phyloP scores from a whole-genome alignment of 1,140 invertebrate species.

The Drosophila santomea region DNA sequence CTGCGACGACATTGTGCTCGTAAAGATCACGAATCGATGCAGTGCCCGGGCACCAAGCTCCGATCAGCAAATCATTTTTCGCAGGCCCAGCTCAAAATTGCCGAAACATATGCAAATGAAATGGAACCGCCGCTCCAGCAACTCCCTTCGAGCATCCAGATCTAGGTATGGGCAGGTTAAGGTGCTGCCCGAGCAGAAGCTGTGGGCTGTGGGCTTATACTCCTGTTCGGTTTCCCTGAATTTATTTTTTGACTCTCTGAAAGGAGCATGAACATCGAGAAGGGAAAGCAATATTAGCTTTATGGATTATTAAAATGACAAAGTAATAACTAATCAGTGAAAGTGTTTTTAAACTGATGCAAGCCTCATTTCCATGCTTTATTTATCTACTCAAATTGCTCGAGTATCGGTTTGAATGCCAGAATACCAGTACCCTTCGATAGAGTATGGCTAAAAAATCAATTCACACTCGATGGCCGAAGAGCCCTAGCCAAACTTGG shows the following conservation, averaged over 20 bases:
- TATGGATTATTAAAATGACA: neutral
- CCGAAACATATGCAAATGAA: slow-evolving; percentile 81
- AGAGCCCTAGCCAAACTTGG: slow-evolving; percentile 30
- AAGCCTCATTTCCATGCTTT: no score
- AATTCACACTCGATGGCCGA: slow-evolving; percentile 79
- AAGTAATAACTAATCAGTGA: no score
- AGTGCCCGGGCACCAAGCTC: slow-evolving; percentile 67
- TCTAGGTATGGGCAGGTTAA: neutral
- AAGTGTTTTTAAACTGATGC: no score
- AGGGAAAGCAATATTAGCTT: neutral
- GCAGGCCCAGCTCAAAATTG: slow-evolving; percentile 69
- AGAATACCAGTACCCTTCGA: neutral
- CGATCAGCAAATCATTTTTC: slow-evolving; percentile 84
- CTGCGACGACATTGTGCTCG: slow-evolving; percentile 75
- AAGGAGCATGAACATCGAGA: no score
- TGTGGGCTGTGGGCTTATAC: slow-evolving; percentile 18
- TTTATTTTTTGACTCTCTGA: slow-evolving; percentile 35
- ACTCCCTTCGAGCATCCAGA: slow-evolving; percentile 1
- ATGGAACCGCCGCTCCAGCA: slow-evolving; percentile 20
- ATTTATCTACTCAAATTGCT: no score
- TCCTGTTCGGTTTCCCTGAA: neutral
- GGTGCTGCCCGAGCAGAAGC: slow-evolving; percentile 20
- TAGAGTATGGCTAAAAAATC: slow-evolving; percentile 59
- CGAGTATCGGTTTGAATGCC: no score
- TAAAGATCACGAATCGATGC: slow-evolving; percentile 85